Evolutionary conservation across 2,888 invertebrate genomes (phyloP).

Genomic region (Euplexia lucipara): DNA sequence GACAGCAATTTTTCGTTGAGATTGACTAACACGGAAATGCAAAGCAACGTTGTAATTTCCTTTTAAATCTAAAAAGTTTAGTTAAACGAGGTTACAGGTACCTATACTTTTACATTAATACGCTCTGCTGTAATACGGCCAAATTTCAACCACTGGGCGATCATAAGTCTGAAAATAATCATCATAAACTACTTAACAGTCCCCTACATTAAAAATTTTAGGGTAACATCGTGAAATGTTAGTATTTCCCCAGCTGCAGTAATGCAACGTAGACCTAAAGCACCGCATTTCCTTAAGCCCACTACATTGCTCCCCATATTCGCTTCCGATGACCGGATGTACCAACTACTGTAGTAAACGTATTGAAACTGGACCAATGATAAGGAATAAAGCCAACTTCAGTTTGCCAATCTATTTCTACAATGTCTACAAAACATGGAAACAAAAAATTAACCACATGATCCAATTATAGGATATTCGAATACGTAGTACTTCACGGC

Average conservation of each 20-base stretch:
- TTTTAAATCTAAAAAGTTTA: too few species aligned
- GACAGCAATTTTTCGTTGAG: too few species aligned
- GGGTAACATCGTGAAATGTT: neutral
- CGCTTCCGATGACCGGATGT: neutral
- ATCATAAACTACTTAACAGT: neutral
- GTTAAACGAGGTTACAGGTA: too few species aligned
- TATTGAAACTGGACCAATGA: neutral
- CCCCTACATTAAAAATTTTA: neutral
- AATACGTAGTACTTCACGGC: neutral
- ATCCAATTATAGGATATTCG: slow-evolving; percentile 7
- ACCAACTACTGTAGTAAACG: neutral
- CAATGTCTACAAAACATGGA: neutral
- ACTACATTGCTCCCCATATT: neutral
- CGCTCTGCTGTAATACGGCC: too few species aligned
- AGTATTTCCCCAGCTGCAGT: neutral
- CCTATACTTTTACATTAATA: too few species aligned
- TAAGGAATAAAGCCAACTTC: slow-evolving; percentile 1
- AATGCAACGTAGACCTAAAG: neutral
- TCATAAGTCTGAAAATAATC: too few species aligned
- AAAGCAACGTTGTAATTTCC: too few species aligned
- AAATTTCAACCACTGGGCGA: too few species aligned
- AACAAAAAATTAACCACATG: neutral
- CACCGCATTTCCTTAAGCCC: neutral
- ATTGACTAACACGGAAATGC: too few species aligned
- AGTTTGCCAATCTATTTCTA: neutral